Evolutionary conservation across 2,797 vertebrate genomes (phyloP).

Genomic region (Rhadinocentrus ornatus): DNA sequence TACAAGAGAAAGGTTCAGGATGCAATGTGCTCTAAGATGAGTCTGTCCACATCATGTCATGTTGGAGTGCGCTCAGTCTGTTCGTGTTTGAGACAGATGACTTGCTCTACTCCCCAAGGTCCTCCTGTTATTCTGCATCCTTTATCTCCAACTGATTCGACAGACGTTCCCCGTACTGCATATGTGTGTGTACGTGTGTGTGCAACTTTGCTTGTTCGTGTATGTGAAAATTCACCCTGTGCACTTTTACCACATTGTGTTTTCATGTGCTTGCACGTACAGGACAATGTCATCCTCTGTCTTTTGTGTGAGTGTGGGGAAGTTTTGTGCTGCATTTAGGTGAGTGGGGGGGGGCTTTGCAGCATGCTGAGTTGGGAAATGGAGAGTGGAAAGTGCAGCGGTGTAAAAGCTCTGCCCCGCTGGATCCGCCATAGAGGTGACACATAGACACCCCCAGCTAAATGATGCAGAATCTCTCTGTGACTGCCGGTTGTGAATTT

Average conservation of each 20-base stretch:
- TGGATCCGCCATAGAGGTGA: constrained; percentile 67
- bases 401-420: constrained; percentile 60
- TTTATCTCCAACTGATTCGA: constrained; percentile 73
- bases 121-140: constrained; percentile 79
- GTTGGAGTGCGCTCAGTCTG: constrained; percentile 75
- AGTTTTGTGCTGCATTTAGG: constrained; percentile 36
- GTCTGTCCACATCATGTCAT: constrained; percentile 75
- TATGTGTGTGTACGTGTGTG: constrained; percentile 23
- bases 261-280: background rate
- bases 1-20: constrained; percentile 45
- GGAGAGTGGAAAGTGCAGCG: constrained; percentile 59
- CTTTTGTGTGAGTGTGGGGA: constrained; percentile 7
- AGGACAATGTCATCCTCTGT: constrained; percentile 20
- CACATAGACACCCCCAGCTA: constrained; percentile 67
- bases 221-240: constrained; percentile 7
- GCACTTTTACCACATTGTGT: constrained; percentile 8
- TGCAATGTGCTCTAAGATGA: constrained; percentile 65
- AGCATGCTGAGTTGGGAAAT: constrained; percentile 67
- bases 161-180: constrained; percentile 42
- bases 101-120: constrained; percentile 76
- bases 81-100: constrained; percentile 80
- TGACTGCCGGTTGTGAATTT: constrained; percentile 52
- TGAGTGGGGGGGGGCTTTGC: constrained; percentile 19
- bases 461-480: constrained; percentile 72
- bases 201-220: constrained; percentile 32